Evolutionary conservation across 2,113 vertebrate species (phyloP).

Genomic region (Myrmecobius fasciatus): DNA sequence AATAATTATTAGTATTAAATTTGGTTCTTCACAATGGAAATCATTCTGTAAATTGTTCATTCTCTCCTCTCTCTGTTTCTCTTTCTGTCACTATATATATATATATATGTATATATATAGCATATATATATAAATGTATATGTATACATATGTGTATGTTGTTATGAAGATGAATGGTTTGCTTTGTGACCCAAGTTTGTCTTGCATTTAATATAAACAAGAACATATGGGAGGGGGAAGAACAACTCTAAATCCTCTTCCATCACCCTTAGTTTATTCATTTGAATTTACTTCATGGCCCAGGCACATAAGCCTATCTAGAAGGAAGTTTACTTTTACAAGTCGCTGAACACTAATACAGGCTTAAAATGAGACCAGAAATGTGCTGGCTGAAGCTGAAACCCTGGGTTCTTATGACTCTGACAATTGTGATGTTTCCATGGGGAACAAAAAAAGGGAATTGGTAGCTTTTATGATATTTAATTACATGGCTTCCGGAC

Average conservation of each 20-base stretch:
- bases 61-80: not conserved
- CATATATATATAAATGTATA: not conserved
- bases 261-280: not conserved
- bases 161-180: conserved; percentile 8
- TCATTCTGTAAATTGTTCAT: conserved; percentile 1
- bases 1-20: conserved; percentile 16
- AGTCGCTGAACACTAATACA: conserved; percentile 60
- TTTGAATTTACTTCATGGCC: conserved; percentile 1
- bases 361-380: conserved; percentile 71
- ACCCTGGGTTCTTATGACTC: conserved; percentile 66
- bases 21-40: not conserved
- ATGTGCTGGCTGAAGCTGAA: conserved; percentile 59
- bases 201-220: conserved; percentile 29
- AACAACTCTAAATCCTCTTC: not conserved
- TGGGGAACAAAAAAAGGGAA: conserved; percentile 50
- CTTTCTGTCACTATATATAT: not conserved
- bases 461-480: conserved; percentile 61
- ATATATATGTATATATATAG: too few relatives aligned
- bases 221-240: conserved; percentile 13
- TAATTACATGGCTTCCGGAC: conserved; percentile 64
- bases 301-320: conserved; percentile 31
- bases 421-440: conserved; percentile 64
- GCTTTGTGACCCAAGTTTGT: not conserved
- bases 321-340: conserved; percentile 64
- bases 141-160: not conserved